A percentile compares a stretch with the other conserved stretches of the same genome.
phyloP scores from a whole-genome alignment of 2,888 invertebrate genomes.

The Heteromurus nitidus region DNA sequence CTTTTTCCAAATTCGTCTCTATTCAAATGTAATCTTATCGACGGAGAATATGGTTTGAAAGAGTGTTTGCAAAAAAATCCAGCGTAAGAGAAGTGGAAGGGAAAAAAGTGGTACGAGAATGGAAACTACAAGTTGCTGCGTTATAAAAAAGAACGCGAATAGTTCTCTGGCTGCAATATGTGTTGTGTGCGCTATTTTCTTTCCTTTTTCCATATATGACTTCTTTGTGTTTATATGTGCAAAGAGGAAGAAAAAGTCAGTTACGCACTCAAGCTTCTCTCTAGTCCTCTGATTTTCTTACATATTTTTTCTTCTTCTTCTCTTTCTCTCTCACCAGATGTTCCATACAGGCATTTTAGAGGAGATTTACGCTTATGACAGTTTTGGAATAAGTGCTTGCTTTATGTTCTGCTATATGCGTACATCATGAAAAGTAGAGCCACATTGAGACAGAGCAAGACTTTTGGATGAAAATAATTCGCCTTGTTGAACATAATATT shows the following conservation, averaged over 20 bases:
- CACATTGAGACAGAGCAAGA: background rate
- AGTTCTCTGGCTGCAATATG: too few relatives aligned
- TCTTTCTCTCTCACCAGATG: slow-evolving; percentile 38
- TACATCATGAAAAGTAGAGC: slow-evolving; percentile 12
- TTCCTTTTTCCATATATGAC: background rate
- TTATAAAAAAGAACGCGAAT: too few relatives aligned
- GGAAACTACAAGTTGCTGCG: slow-evolving; percentile 2
- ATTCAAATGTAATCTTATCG: slow-evolving; percentile 59
- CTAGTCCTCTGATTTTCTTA: slow-evolving; percentile 4
- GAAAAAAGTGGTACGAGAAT: background rate
- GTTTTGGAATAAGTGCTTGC: slow-evolving; percentile 41
- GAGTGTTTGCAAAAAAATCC: slow-evolving; percentile 43
- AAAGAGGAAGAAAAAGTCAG: slow-evolving; percentile 28
- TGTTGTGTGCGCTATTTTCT: background rate
- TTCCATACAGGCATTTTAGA: slow-evolving; percentile 25
- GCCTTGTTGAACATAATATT: slow-evolving; percentile 3
- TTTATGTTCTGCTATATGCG: slow-evolving; percentile 16
- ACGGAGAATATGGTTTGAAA: slow-evolving; percentile 43
- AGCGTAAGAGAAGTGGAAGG: slow-evolving; percentile 12
- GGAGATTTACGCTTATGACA: slow-evolving; percentile 50
- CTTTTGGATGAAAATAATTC: background rate
- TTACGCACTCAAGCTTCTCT: slow-evolving; percentile 1
- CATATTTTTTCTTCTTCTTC: background rate
- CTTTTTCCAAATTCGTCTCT: slow-evolving; percentile 45
- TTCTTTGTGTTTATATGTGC: slow-evolving; percentile 26